Percentiles rank a stretch among this genome's conserved stretches.
phyloP scores from a whole-genome alignment of 53 echinoderm and acorn worm genomes.

The Mesocentrotus franciscanus region DNA sequence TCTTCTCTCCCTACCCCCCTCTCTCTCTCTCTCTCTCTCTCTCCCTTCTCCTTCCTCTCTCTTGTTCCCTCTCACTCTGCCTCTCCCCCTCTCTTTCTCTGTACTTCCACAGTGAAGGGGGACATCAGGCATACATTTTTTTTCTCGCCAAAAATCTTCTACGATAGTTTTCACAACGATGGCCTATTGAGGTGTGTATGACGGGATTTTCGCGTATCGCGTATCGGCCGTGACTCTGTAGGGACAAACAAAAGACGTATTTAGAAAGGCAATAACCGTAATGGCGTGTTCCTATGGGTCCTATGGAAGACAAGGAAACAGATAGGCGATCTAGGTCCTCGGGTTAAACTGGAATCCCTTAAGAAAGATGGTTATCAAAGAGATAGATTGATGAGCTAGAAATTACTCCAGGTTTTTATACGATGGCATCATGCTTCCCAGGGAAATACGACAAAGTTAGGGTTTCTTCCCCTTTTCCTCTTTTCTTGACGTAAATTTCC shows the following conservation, averaged over 20 bases:
- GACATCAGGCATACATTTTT: too few relatives aligned
- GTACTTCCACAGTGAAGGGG: too few relatives aligned
- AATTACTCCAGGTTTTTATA: constrained; percentile 3
- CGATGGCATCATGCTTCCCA: neutral
- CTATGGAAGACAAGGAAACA: neutral
- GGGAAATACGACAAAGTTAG: neutral
- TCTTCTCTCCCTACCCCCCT: neutral
- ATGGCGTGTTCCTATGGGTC: neutral
- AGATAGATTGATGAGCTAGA: neutral
- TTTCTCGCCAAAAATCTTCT: too few relatives aligned
- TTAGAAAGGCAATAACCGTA: constrained; percentile 25
- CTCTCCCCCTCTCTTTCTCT: too few relatives aligned
- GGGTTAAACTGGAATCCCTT: neutral
- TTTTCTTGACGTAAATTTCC: neutral
- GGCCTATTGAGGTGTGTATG: neutral
- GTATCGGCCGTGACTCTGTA: neutral
- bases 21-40: neutral
- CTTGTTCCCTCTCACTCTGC: too few relatives aligned
- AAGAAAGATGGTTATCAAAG: neutral
- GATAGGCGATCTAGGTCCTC: neutral
- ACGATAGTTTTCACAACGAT: neutral
- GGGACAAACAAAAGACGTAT: constrained; percentile 19
- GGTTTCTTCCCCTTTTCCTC: neutral
- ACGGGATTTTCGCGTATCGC: neutral
- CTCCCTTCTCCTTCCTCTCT: neutral